Evolutionary conservation across 1,140 invertebrate genomes (phyloP).

Genomic region (Drosophila hydei): DNA sequence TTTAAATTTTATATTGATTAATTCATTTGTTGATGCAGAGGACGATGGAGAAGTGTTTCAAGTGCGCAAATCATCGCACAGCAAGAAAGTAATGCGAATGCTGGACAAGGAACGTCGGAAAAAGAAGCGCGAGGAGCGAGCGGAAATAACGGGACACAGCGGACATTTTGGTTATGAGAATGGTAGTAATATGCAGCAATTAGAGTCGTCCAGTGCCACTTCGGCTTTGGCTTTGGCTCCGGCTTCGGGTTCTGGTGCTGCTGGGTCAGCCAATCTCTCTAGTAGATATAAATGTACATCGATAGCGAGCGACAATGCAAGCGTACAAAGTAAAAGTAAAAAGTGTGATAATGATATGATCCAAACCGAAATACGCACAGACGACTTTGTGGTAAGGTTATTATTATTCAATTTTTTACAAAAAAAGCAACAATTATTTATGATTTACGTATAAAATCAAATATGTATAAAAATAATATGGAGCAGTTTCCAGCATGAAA

Average conservation of each 20-base stretch:
- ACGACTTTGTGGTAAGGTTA: constrained; percentile 84
- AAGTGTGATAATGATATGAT: constrained; percentile 84
- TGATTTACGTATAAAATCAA: constrained; percentile 56
- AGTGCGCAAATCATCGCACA: constrained; percentile 97
- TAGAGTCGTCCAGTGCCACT: constrained; percentile 61
- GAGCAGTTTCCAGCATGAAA: constrained; percentile 5
- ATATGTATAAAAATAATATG: constrained; percentile 41
- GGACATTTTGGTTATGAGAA: constrained; percentile 49
- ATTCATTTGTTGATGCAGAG: constrained; percentile 84
- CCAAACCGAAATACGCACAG: constrained; percentile 84
- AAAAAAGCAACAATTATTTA: constrained; percentile 49
- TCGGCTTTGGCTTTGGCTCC: too few species aligned
- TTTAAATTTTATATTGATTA: constrained; percentile 13
- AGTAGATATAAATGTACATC: constrained; percentile 45
- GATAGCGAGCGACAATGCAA: constrained; percentile 34
- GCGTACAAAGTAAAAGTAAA: constrained; percentile 82
- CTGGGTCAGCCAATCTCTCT: constrained; percentile 32
- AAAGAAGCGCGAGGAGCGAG: constrained; percentile 87
- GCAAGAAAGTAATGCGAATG: constrained; percentile 94
- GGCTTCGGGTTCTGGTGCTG: constrained; percentile 34
- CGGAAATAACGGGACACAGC: constrained; percentile 38
- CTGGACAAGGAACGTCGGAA: constrained; percentile 91
- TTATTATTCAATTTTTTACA: constrained; percentile 83
- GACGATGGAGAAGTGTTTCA: constrained; percentile 96
- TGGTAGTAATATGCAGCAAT: constrained; percentile 76